phyloP scores from a whole-genome alignment of 2,113 vertebrate genomes.

The Atlantisia rogersi region DNA sequence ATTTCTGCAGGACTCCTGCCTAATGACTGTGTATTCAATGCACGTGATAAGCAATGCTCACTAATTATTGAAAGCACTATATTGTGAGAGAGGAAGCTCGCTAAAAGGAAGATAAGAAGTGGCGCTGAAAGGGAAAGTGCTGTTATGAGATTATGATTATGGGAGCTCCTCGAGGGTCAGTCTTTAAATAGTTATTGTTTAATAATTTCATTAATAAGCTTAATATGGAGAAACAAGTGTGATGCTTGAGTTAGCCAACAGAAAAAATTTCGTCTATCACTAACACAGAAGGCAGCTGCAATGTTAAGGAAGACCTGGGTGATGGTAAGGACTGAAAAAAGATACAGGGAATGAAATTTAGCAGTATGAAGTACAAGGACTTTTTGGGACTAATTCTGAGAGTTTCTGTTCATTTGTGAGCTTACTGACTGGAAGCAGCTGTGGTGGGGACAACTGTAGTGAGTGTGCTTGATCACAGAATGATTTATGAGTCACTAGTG shows the following conservation, averaged over 20 bases:
- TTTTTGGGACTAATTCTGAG: not conserved
- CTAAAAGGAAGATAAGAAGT: not conserved
- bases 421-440: not conserved
- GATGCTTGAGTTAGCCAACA: not conserved
- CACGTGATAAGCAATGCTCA: not conserved
- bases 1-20: not conserved
- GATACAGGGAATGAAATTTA: not conserved
- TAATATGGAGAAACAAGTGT: not conserved
- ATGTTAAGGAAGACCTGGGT: not conserved
- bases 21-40: not conserved
- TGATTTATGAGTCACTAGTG: not conserved
- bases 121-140: not conserved
- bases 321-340: not conserved
- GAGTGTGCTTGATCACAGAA: not conserved
- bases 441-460: not conserved
- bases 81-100: not conserved
- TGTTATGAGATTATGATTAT: rapidly evolving
- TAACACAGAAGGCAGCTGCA: rapidly evolving
- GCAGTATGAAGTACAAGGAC: not conserved
- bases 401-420: not conserved
- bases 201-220: not conserved
- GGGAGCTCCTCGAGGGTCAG: not conserved
- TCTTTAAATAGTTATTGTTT: not conserved
- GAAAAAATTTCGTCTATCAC: rapidly evolving
- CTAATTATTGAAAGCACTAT: not conserved